phyloP scores from a whole-genome alignment of 2,797 vertebrate species.

The Novumbra hubbsi region DNA sequence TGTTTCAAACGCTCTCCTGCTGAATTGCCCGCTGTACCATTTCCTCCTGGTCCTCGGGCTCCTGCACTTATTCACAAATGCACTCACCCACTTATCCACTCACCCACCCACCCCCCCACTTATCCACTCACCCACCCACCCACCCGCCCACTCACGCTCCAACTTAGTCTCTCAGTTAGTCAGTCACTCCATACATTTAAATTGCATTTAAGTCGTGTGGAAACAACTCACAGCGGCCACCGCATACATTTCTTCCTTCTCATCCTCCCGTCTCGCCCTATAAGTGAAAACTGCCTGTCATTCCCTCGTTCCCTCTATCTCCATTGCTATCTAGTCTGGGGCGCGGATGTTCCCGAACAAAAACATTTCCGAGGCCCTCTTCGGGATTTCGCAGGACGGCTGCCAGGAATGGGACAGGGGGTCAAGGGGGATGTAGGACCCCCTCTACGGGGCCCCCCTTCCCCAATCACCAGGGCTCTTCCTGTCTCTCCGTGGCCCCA shows the following conservation, averaged over 20 bases:
- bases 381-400: slow-evolving; percentile 47
- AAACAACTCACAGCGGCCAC: no score
- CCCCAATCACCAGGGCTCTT: slow-evolving; percentile 69
- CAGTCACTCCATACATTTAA: no score
- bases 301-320: not conserved
- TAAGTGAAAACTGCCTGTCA: slow-evolving; percentile 3
- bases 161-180: not conserved
- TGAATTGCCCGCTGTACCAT: slow-evolving; percentile 54
- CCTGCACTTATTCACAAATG: slow-evolving; percentile 30
- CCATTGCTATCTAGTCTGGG: slow-evolving; percentile 50
- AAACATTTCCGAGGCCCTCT: slow-evolving; percentile 64
- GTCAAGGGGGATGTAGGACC: slow-evolving; percentile 53
- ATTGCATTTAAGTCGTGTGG: no score
- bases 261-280: not conserved
- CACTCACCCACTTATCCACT: not conserved
- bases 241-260: no score
- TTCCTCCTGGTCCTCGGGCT: slow-evolving; percentile 51
- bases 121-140: slow-evolving; percentile 11
- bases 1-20: slow-evolving; percentile 62
- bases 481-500: slow-evolving; percentile 50
- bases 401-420: slow-evolving; percentile 61
- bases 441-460: slow-evolving; percentile 26
- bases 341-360: slow-evolving; percentile 55
- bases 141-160: not conserved
- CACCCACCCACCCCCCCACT: not conserved